Conservation (phyloP, 2,888 invertebrate genomes). For the Omphaloscelis lunosa region DNA sequence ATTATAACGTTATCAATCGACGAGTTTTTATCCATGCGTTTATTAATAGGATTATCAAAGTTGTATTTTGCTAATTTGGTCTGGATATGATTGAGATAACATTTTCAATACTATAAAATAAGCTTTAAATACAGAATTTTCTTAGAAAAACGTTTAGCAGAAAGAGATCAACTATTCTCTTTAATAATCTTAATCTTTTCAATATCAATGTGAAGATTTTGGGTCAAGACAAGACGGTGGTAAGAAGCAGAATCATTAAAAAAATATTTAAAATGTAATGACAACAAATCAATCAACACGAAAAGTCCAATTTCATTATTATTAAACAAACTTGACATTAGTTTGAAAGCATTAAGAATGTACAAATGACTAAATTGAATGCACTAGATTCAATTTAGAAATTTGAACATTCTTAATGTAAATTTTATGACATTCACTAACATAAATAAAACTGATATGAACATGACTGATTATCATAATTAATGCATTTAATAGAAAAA, state of each 20-base stretch:
- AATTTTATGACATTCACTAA: slow-evolving; percentile 8
- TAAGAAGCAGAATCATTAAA: background rate
- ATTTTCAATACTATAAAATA: background rate
- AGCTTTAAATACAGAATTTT: background rate
- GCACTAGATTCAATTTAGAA: slow-evolving; percentile 3
- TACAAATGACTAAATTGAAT: too few relatives aligned
- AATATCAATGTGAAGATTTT: background rate
- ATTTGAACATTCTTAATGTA: slow-evolving; percentile 2
- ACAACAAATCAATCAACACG: background rate
- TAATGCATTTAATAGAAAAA: slow-evolving; percentile 31
- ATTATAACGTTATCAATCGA: background rate
- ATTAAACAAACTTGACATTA: slow-evolving; percentile 25
- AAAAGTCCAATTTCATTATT: slow-evolving; percentile 4
- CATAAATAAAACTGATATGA: slow-evolving; percentile 15
- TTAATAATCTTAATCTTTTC: background rate
- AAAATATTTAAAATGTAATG: background rate
- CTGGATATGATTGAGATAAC: too few relatives aligned
- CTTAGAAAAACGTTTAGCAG: background rate
- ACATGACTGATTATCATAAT: slow-evolving; percentile 34
- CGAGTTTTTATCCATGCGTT: background rate
- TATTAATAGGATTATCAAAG: background rate
- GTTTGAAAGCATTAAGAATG: slow-evolving; percentile 8
- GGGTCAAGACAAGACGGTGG: background rate
- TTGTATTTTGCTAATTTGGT: background rate
- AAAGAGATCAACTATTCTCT: background rate